A percentile compares a stretch with the other conserved stretches of the same genome.
phyloP scores from a whole-genome alignment of 2,113 vertebrate species.

The Boleophthalmus pectinirostris region DNA sequence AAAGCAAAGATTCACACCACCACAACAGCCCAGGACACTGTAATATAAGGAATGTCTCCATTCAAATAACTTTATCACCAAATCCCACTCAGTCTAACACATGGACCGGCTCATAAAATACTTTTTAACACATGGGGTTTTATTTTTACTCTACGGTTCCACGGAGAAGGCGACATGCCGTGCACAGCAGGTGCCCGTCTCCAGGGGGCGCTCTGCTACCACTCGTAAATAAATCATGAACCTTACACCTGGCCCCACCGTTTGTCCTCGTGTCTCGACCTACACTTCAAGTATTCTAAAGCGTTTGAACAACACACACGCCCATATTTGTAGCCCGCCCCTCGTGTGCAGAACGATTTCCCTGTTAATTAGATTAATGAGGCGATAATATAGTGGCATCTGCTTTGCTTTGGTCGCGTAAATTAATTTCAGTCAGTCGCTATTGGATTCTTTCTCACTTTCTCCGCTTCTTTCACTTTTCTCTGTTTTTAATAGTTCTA shows the following conservation, averaged over 20 bases:
- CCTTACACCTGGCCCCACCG: slow-evolving; percentile 43
- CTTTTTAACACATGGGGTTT: not conserved
- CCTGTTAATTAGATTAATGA: not conserved
- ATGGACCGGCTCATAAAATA: not conserved
- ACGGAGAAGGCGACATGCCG: not conserved
- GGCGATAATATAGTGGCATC: not conserved
- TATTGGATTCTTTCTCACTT: not conserved
- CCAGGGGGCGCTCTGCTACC: slow-evolving; percentile 55
- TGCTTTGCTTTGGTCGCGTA: slow-evolving; percentile 4
- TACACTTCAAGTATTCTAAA: slow-evolving; percentile 7
- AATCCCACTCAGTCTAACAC: slow-evolving; percentile 3
- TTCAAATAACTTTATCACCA: not conserved
- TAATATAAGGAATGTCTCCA: not conserved
- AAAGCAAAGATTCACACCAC: not conserved
- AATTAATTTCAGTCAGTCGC: not conserved
- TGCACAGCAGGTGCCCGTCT: slow-evolving; percentile 12
- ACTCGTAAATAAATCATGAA: slow-evolving; percentile 47
- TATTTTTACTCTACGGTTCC: not conserved
- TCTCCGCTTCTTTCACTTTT: not conserved
- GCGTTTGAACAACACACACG: not conserved
- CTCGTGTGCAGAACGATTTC: too few species aligned
- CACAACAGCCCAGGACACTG: not conserved
- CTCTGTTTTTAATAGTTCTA: too few species aligned
- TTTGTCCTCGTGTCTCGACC: slow-evolving; percentile 6
- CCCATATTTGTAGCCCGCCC: not conserved